Evolutionary conservation across 2,113 vertebrate genomes (phyloP).

Genomic region (Artemisiospiza belli): DNA sequence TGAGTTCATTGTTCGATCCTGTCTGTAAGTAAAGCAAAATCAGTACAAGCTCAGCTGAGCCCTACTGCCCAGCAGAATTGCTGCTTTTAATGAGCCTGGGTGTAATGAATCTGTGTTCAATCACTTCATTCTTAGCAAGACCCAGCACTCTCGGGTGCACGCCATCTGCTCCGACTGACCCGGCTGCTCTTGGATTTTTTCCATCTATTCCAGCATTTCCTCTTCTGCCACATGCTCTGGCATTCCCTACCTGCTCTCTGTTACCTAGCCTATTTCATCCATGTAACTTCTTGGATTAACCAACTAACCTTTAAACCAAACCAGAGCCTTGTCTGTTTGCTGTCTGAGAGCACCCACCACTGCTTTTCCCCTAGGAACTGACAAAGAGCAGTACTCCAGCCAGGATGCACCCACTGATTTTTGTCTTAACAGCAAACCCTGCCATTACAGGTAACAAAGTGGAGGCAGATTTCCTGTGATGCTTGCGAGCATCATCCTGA

Average conservation of each 20-base stretch:
- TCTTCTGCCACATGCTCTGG: neutral
- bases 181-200: neutral
- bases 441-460: neutral
- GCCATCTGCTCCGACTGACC: slow-evolving; percentile 54
- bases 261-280: neutral
- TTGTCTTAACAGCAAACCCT: neutral
- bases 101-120: neutral
- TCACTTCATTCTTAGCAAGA: slow-evolving; percentile 1
- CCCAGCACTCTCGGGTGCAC: neutral
- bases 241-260: neutral
- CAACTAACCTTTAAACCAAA: neutral
- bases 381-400: neutral
- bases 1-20: neutral
- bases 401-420: neutral
- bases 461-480: neutral
- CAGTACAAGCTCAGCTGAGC: neutral
- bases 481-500: neutral
- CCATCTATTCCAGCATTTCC: slow-evolving; percentile 26
- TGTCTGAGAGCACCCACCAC: neutral
- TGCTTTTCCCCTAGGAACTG: neutral
- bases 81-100: neutral
- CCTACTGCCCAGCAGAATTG: neutral
- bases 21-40: neutral
- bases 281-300: neutral
- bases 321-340: neutral